A percentile compares a stretch with the other conserved stretches of the same genome.
These are phyloP conservation scores for Chrosomus eos DNA, from an alignment of 2,797 vertebrate species.

Conservation along the genomic window DNA sequence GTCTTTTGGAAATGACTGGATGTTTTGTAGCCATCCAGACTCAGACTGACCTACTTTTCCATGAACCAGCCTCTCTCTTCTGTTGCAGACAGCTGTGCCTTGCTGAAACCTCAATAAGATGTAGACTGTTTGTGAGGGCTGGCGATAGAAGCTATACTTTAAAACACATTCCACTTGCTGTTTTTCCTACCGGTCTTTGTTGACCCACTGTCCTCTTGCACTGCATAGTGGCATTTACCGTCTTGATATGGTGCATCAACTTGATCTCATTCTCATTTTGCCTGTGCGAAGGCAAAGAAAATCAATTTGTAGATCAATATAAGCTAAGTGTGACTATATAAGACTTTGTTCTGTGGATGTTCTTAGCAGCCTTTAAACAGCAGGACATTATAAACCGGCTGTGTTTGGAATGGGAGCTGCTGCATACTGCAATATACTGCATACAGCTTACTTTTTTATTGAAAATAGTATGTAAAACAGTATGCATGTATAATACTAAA, in stretches of 20 bases:
- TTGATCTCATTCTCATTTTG: slow-evolving; percentile 45
- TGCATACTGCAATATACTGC: background rate
- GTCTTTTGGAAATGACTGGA: slow-evolving; percentile 30
- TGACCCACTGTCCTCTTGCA: slow-evolving; percentile 8
- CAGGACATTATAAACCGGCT: background rate
- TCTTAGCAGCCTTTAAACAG: slow-evolving; percentile 29
- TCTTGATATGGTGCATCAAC: slow-evolving; percentile 21
- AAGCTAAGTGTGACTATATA: slow-evolving; percentile 24
- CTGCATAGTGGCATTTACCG: slow-evolving; percentile 31
- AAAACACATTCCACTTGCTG: slow-evolving; percentile 27
- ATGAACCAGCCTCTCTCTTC: slow-evolving; percentile 38
- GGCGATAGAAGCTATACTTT: background rate
- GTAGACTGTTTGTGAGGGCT: slow-evolving; percentile 28
- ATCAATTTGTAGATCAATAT: slow-evolving; percentile 48
- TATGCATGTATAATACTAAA: background rate
- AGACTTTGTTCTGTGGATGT: slow-evolving; percentile 38
- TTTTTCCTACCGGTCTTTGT: slow-evolving; percentile 2
- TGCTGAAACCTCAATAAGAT: slow-evolving; percentile 25
- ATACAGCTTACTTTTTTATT: background rate
- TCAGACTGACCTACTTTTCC: slow-evolving; percentile 59
- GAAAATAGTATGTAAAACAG: background rate
- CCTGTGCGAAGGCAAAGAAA: slow-evolving; percentile 26
- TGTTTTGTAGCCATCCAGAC: slow-evolving; percentile 41
- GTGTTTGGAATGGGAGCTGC: background rate
- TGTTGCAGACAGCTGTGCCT: slow-evolving; percentile 40